Percentiles rank a stretch among this genome's conserved stretches.
Evolutionary conservation across 2,797 vertebrate species (phyloP).

Genomic region (Chromis chromis): DNA sequence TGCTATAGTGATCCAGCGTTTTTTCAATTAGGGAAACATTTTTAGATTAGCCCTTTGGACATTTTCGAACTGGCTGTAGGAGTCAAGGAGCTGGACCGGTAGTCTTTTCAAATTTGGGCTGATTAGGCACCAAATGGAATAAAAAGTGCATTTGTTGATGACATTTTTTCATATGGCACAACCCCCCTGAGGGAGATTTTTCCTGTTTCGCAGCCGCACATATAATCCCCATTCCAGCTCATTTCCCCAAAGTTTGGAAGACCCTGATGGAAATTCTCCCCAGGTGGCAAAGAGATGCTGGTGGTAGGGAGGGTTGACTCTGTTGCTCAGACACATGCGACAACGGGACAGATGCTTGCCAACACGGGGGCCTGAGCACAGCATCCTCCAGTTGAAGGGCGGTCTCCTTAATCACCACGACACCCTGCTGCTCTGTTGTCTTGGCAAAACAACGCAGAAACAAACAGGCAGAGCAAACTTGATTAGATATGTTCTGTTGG

Average conservation of each 20-base stretch:
- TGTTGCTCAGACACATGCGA: slow-evolving; percentile 28
- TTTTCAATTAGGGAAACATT: slow-evolving; percentile 9
- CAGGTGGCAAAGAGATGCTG: slow-evolving; percentile 23
- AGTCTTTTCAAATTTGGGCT: neutral
- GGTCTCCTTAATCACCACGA: slow-evolving; percentile 71
- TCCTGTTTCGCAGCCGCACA: neutral
- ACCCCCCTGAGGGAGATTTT: neutral
- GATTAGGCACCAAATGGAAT: slow-evolving; percentile 7
- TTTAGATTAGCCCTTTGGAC: slow-evolving; percentile 4
- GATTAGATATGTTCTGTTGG: slow-evolving; percentile 62
- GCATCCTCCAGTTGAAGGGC: slow-evolving; percentile 63
- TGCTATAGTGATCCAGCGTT: neutral
- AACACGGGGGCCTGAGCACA: slow-evolving; percentile 57
- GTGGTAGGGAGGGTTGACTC: neutral
- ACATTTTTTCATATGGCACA: neutral
- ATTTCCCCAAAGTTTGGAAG: slow-evolving; percentile 30
- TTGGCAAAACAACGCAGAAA: slow-evolving; percentile 58
- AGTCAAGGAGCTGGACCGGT: neutral
- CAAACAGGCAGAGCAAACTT: slow-evolving; percentile 54
- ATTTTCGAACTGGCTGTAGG: neutral
- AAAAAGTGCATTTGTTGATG: neutral
- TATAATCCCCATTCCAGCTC: slow-evolving; percentile 26
- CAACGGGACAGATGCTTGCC: slow-evolving; percentile 62
- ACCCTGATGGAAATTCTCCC: slow-evolving; percentile 41
- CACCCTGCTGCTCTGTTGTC: slow-evolving; percentile 64